Evolutionary conservation across 2,797 vertebrate species (phyloP).

Genomic region (Xenopus petersii): DNA sequence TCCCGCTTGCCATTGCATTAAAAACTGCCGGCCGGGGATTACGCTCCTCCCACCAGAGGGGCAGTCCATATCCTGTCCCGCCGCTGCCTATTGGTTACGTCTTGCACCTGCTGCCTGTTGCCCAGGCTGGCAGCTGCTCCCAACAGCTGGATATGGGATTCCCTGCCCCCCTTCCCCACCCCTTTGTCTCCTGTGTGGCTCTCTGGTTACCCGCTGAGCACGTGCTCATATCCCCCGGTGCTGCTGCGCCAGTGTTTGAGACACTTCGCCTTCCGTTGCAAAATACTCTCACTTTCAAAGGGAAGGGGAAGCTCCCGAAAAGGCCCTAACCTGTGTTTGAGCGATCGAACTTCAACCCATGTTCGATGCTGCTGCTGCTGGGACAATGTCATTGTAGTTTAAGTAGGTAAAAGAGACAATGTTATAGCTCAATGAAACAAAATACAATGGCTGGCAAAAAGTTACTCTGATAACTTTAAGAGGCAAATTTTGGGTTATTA

Average conservation of each 20-base stretch:
- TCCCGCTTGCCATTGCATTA: slow-evolving; percentile 41
- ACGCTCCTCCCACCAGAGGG: slow-evolving; percentile 43
- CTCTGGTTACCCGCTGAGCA: slow-evolving; percentile 28
- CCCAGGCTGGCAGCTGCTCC: slow-evolving; percentile 52
- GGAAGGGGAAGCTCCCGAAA: no score
- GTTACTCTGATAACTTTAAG: no score
- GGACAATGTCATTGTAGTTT: no score
- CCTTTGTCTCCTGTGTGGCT: slow-evolving; percentile 14
- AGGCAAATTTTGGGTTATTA: no score
- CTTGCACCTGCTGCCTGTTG: slow-evolving; percentile 41
- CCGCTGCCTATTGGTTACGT: slow-evolving; percentile 26
- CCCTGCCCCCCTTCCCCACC: background rate
- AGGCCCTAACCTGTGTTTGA: no score
- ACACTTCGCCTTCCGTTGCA: background rate
- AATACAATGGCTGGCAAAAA: no score
- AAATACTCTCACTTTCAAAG: no score
- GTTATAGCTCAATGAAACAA: no score
- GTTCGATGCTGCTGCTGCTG: no score
- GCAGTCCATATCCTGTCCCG: slow-evolving; percentile 41
- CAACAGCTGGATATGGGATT: slow-evolving; percentile 53
- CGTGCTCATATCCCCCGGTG: background rate
- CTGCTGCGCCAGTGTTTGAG: background rate
- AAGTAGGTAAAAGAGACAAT: no score
- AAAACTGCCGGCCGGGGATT: slow-evolving; percentile 54
- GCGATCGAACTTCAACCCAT: no score